phyloP scores from a whole-genome alignment of 2,797 vertebrate species.

The Acanthopagrus latus region DNA sequence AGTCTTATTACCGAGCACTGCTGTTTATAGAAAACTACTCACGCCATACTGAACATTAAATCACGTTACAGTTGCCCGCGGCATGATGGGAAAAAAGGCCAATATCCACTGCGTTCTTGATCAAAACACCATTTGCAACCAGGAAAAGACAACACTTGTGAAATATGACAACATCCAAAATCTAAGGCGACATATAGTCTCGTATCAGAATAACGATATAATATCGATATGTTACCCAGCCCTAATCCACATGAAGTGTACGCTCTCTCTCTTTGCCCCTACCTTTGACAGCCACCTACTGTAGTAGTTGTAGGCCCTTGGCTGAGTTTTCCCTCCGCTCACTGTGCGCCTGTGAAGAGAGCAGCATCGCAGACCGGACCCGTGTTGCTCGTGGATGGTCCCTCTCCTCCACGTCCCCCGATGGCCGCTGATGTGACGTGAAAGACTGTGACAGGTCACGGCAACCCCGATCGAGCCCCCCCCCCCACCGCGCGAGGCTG shows the following conservation, averaged over 20 bases:
- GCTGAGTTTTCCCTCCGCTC: not conserved
- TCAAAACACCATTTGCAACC: not conserved
- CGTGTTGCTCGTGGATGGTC: not conserved
- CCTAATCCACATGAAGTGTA: not conserved
- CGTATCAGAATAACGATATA: too few relatives aligned
- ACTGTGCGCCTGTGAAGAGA: not conserved
- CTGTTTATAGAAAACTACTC: not conserved
- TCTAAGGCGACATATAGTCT: too few relatives aligned
- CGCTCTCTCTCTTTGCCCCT: not conserved
- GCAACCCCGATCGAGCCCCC: conserved; percentile 26
- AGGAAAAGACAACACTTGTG: too few relatives aligned
- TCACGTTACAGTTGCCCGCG: not conserved
- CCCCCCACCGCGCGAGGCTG: conserved; percentile 23
- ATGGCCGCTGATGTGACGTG: conserved; percentile 32
- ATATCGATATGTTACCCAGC: too few relatives aligned
- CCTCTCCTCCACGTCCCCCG: conserved; percentile 10
- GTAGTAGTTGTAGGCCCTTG: not conserved
- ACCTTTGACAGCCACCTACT: not conserved
- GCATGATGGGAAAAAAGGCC: not conserved
- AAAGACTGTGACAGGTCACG: conserved; percentile 43
- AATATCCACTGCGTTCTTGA: not conserved
- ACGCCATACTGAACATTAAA: not conserved
- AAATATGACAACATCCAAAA: too few relatives aligned
- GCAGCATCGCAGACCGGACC: not conserved
- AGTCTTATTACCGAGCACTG: not conserved